Conservation (phyloP, 2,797 vertebrate species). For the Lerista edwardsae region DNA sequence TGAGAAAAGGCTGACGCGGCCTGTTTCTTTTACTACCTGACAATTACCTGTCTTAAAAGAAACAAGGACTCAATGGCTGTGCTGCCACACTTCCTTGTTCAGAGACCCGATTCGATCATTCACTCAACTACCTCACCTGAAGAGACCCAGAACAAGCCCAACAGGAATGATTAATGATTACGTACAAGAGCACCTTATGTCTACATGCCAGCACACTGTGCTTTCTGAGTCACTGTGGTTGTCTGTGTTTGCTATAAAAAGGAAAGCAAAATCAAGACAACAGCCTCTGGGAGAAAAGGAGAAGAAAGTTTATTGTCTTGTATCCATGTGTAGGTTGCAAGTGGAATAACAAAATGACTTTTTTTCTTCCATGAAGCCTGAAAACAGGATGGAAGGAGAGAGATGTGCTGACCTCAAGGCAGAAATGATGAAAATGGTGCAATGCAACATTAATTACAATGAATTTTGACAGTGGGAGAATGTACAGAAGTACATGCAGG, state of each 20-base stretch:
- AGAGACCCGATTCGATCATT: constrained; percentile 15
- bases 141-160: constrained; percentile 35
- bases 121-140: constrained; percentile 22
- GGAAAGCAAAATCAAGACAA: constrained; percentile 38
- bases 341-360: constrained; percentile 31
- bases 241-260: constrained; percentile 41
- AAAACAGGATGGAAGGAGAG: constrained; percentile 13
- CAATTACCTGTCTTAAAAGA: neutral
- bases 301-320: neutral
- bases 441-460: constrained; percentile 48
- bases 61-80: constrained; percentile 12
- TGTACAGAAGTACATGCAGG: constrained; percentile 20
- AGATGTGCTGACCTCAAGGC: constrained; percentile 18
- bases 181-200: constrained; percentile 51
- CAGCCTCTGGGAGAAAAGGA: constrained; percentile 20
- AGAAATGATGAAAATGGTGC: neutral
- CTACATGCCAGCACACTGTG: constrained; percentile 13
- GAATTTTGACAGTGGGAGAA: constrained; percentile 2
- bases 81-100: constrained; percentile 9
- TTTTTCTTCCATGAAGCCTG: neutral
- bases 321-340: constrained; percentile 1
- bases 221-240: constrained; percentile 46
- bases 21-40: neutral
- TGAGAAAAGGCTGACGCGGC: neutral
- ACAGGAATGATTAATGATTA: constrained; percentile 53